Evolutionary conservation across 2,888 invertebrate species (phyloP).

Genomic region (Yponomeuta cagnagella): DNA sequence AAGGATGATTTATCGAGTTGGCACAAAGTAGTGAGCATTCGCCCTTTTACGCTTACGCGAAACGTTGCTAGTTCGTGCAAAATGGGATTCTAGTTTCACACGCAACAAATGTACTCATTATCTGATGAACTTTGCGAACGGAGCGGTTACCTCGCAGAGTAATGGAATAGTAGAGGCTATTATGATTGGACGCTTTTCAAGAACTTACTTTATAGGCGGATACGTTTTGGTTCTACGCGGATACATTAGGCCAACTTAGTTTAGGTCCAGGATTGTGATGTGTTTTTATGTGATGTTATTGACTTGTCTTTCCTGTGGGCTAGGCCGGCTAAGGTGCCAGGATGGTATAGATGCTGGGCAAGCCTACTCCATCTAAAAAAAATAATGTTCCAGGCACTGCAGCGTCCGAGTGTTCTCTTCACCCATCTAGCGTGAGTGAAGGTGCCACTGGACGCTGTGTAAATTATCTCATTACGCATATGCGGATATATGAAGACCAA

Average conservation of each 20-base stretch:
- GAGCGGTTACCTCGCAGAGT: constrained; percentile 33
- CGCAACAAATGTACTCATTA: constrained; percentile 73
- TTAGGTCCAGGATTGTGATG: background rate
- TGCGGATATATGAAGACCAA: no score
- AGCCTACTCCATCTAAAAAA: no score
- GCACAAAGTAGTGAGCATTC: constrained; percentile 36
- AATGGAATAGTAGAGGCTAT: constrained; percentile 25
- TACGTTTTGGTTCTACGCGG: background rate
- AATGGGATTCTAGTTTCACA: constrained; percentile 73
- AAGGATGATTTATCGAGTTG: constrained; percentile 42
- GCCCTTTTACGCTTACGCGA: constrained; percentile 62
- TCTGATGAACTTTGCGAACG: constrained; percentile 68
- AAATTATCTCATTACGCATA: no score
- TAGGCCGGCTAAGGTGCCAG: no score
- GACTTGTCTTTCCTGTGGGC: no score
- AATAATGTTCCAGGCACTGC: no score
- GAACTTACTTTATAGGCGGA: background rate
- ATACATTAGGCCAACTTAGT: background rate
- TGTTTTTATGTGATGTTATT: background rate
- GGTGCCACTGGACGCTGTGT: no score
- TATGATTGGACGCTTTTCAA: background rate
- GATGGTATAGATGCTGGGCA: no score
- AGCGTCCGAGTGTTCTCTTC: no score
- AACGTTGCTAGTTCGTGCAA: constrained; percentile 55
- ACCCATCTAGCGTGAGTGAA: no score